Evolutionary conservation across 1,140 invertebrate genomes (phyloP).

Genomic region (Drosophila sturtevanti): DNA sequence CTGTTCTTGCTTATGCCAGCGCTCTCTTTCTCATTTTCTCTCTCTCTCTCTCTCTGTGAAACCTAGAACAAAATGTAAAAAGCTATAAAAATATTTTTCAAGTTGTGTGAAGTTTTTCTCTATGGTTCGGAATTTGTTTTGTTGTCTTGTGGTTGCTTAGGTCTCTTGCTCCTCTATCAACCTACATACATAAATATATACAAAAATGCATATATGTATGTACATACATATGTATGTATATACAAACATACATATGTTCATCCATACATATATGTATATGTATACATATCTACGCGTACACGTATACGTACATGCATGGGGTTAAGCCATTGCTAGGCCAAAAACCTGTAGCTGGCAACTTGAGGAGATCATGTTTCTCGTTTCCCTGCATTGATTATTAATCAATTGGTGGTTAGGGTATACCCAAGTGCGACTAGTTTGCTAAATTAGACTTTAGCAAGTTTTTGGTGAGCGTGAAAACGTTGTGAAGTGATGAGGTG

Average conservation of each 20-base stretch:
- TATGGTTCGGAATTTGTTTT: conserved; percentile 45
- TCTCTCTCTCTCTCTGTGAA: conserved; percentile 21
- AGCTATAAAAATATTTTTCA: conserved; percentile 56
- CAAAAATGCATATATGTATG: too few relatives aligned
- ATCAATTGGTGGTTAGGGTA: not conserved
- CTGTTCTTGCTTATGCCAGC: conserved; percentile 3
- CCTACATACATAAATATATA: not conserved
- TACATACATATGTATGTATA: too few relatives aligned
- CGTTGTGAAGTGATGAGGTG: not conserved
- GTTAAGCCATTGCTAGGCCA: not conserved
- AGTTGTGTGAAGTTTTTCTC: conserved; percentile 59
- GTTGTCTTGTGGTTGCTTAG: not conserved
- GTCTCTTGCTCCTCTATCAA: conserved; percentile 5
- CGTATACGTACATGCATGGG: not conserved
- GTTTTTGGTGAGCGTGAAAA: conserved; percentile 9
- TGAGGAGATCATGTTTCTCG: not conserved
- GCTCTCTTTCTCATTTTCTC: conserved; percentile 9
- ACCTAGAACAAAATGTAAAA: conserved; percentile 55
- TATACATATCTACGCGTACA: conserved; percentile 4
- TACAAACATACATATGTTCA: too few relatives aligned
- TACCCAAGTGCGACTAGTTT: conserved; percentile 4
- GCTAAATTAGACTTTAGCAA: not conserved
- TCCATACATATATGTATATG: too few relatives aligned
- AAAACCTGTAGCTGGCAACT: not conserved
- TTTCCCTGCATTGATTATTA: not conserved